Conservation (phyloP, 2,113 vertebrate species). For the Bombycilla garrulus region DNA sequence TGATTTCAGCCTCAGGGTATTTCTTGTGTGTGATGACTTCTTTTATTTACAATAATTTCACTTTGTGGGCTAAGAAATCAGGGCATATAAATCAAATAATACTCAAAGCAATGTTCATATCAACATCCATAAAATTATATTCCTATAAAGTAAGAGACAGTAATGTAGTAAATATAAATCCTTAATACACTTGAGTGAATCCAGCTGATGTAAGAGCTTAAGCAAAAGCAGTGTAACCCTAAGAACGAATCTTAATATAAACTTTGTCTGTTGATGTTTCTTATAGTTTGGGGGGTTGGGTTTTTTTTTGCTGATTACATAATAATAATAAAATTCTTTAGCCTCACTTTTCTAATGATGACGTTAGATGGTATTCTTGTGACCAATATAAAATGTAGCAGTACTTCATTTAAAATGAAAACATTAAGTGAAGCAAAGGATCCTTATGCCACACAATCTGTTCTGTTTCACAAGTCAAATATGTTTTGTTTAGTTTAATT, state of each 20-base stretch:
- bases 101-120: background rate
- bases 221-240: background rate
- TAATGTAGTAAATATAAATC: background rate
- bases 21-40: background rate
- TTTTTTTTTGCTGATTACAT: background rate
- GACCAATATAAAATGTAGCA: background rate
- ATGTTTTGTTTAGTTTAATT: background rate
- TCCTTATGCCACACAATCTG: background rate
- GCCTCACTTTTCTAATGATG: background rate
- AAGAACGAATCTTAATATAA: background rate
- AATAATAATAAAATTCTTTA: background rate
- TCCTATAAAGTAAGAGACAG: background rate
- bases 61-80: background rate
- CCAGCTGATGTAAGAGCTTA: background rate
- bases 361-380: background rate
- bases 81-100: background rate
- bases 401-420: background rate
- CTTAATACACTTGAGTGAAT: background rate
- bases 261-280: background rate
- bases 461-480: background rate
- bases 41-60: constrained; percentile 6
- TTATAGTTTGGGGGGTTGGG: background rate
- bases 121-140: background rate
- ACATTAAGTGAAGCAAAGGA: background rate
- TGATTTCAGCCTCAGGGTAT: background rate